A percentile compares a stretch with the other conserved stretches of the same genome.
Evolutionary conservation across 2,113 vertebrate genomes (phyloP).

Genomic region (Gambusia affinis): DNA sequence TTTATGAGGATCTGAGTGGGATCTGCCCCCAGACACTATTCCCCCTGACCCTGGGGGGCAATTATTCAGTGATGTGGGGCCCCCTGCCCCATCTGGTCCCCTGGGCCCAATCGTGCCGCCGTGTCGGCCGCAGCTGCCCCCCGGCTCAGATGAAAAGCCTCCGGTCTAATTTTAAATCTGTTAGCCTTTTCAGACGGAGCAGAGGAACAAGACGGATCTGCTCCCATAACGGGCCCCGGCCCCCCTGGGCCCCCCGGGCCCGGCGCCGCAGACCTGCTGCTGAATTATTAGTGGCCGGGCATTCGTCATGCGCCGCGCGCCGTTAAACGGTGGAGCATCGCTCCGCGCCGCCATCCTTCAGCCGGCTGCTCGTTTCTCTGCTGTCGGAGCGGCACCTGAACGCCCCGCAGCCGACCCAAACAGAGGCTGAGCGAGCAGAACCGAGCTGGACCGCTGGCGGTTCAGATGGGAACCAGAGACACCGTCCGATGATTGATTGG

Average conservation of each 20-base stretch:
- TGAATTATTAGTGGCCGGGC: slow-evolving; percentile 75
- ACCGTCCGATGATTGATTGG: background rate
- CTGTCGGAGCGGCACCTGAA: slow-evolving; percentile 47
- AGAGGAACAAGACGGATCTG: slow-evolving; percentile 74
- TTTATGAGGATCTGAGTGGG: slow-evolving; percentile 35
- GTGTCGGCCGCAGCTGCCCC: slow-evolving; percentile 76
- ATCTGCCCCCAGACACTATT: background rate
- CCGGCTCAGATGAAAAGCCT: slow-evolving; percentile 77
- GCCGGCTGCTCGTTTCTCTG: slow-evolving; percentile 62
- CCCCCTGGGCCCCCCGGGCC: slow-evolving; percentile 20
- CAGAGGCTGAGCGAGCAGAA: no score
- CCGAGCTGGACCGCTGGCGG: no score
- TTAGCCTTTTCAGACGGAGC: slow-evolving; percentile 70
- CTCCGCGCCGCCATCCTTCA: slow-evolving; percentile 34
- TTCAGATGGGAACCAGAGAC: background rate
- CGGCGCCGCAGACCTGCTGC: slow-evolving; percentile 58
- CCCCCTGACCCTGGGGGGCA: slow-evolving; percentile 67
- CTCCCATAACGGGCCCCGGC: slow-evolving; percentile 71
- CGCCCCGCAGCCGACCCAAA: background rate
- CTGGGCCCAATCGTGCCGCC: slow-evolving; percentile 70
- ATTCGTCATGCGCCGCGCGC: slow-evolving; percentile 69
- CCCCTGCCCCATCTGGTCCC: slow-evolving; percentile 64
- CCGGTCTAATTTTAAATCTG: slow-evolving; percentile 81
- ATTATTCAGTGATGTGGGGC: slow-evolving; percentile 66
- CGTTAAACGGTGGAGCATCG: slow-evolving; percentile 46